Base-by-base conservation (phyloP, 2,113 vertebrate species). In the Notechis scutatus region DNA sequence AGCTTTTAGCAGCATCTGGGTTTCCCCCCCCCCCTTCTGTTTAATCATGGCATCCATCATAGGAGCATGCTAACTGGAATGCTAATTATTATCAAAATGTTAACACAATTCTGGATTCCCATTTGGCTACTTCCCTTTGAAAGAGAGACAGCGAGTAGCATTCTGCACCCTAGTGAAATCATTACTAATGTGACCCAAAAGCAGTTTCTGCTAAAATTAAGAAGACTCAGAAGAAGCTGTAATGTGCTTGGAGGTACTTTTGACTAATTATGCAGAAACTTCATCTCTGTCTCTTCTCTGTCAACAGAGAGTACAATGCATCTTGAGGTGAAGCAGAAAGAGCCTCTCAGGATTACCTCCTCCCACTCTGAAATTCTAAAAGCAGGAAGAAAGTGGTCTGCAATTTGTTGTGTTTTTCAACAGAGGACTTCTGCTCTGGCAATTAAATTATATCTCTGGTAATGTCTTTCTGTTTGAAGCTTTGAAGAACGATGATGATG, bases 321-420 rank as follows among this genome's bases (percentile, higher is more conserved):
- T 52, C 23, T 42, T 61, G 61, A 85, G 11, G 18, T 81, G 74
- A 7, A 88, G 52, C 50, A 59, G 42, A 23, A 26, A 55, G 10
- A 91, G 21, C 42, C 11, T 85, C 45, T 59, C 61, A 14, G 91
- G 42, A 14, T 14, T 86, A 39, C 2, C 47, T 85, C 23, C 26
- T 47, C 39, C 20, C 39, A 26, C 45, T 47, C n/a, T 23, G 69
- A 64, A 85, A 85, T 50, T 59, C 26, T 61, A 86, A 89, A 59
- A 89, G 69, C 64, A 21, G 54, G 85, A n/a, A 91, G 45, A 87
- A 93, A 93, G 61, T 54, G 59, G 34, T 61, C 54, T 86, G 55
- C 87, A 93, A 91, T 93, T 89, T 91, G n/a, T 47, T 61, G 29
- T 89, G 52, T 45, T 89, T 85, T 92, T 85, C 55, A 85, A 8